Percentiles rank a stretch among this genome's conserved stretches.
phyloP scores from a whole-genome alignment of 2,797 vertebrate genomes.

The Tadarida brasiliensis region DNA sequence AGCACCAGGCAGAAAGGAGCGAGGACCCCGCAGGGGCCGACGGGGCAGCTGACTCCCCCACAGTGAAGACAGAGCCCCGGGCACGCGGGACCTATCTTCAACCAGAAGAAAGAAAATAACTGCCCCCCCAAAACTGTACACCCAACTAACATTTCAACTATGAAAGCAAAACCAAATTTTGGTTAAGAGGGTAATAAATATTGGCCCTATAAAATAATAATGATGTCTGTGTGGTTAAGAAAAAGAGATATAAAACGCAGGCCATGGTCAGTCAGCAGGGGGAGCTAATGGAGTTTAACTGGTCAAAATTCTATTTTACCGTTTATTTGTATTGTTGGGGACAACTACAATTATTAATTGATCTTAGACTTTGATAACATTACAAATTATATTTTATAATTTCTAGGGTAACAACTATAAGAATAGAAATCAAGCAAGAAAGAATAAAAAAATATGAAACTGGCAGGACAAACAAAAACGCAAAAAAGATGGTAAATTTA shows the following conservation, averaged over 20 bases:
- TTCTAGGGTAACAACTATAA: neutral
- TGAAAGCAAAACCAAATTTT: neutral
- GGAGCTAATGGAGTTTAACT: neutral
- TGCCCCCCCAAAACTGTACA: neutral
- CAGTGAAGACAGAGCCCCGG: neutral
- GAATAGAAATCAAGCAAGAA: neutral
- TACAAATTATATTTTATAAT: neutral
- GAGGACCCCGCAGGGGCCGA: neutral
- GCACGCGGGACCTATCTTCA: neutral
- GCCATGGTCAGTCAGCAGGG: neutral
- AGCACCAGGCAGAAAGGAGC: neutral
- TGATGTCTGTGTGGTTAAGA: neutral
- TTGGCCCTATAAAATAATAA: neutral
- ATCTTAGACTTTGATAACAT: neutral
- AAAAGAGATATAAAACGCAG: neutral
- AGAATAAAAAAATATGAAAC: neutral
- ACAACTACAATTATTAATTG: neutral
- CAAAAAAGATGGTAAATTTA: neutral
- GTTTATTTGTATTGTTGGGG: neutral
- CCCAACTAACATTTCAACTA: neutral
- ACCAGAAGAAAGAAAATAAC: neutral
- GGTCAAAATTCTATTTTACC: neutral
- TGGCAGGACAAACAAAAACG: neutral
- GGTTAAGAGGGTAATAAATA: neutral
- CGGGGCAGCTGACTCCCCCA: neutral